A percentile compares a stretch with the other conserved stretches of the same genome.
Evolutionary conservation across 2,797 vertebrate genomes (phyloP).

Genomic region (Gambelia wislizenii): DNA sequence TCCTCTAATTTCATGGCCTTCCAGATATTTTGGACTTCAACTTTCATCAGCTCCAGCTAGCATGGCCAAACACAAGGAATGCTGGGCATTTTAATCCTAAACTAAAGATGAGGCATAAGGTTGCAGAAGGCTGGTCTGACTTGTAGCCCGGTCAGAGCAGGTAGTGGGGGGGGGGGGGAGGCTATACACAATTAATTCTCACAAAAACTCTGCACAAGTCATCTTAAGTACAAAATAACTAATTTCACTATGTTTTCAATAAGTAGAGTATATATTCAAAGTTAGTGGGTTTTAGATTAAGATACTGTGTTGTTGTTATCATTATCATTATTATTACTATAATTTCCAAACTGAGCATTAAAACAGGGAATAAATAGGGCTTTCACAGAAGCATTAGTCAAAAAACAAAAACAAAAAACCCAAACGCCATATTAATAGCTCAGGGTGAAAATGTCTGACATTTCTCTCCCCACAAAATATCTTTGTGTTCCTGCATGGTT

Average conservation of each 20-base stretch:
- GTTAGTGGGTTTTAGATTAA: neutral
- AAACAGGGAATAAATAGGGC: neutral
- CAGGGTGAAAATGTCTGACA: neutral
- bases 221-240: neutral
- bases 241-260: neutral
- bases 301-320: neutral
- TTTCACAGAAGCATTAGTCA: neutral
- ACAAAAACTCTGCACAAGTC: neutral
- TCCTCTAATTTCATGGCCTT: neutral
- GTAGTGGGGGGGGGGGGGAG: too few species aligned
- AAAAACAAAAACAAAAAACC: neutral
- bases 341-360: neutral
- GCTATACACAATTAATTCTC: too few species aligned
- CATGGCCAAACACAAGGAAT: neutral
- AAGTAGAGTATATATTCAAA: neutral
- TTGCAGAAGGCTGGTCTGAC: neutral
- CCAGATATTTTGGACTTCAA: neutral
- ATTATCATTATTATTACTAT: neutral
- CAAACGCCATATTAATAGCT: neutral
- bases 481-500: conserved; percentile 9
- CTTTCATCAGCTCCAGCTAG: neutral
- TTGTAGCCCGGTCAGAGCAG: neutral
- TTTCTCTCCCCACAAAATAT: conserved; percentile 48
- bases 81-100: neutral
- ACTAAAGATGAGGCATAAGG: too few species aligned